Base-by-base conservation (phyloP, 2,113 vertebrate genomes). In the Delphinapterus leucas region DNA sequence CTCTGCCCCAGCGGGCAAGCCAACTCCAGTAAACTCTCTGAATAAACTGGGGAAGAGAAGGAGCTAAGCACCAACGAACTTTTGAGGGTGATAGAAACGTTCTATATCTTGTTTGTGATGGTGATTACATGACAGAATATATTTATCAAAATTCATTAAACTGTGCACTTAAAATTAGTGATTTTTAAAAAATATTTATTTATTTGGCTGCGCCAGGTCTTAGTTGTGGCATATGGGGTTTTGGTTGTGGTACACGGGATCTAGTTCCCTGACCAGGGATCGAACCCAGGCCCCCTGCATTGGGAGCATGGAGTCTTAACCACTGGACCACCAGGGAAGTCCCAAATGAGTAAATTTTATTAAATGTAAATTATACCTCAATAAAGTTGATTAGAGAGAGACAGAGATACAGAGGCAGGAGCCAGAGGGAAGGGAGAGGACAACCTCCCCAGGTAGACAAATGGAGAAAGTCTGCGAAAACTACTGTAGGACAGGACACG, bases 131-230 rank as follows among this genome's bases (percentile, higher is more conserved):
- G 74, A 63, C 44, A 90, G 49, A 87, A 70, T 63, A 44, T 74
- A 38, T 63, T 67, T 95, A 41, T 73, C 53, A 90, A 95, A 93
- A 74, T 8, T 81, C 93, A 94, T 55, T 67, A 49, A 87, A 95
- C 14, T 76, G 6, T 38, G 79, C 55, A 90, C 33, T 68, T 68
- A 44, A 93, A 91, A 84, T 81, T 7, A 93, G 60, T 49, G 33
- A 49, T 88, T 96, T 53, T 6, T 0, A 0, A 53, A 53, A 18
- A 18, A 53, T 17, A 53, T 53, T 53, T 53, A 53, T 53, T 53
- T 53, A 53, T 53, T 53, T 53, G 53, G 53, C 53, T 18, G 53
- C 1, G 0, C 53, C 53, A 53, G 53, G 15, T 53, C 53, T 53
- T 53, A 53, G 53, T 53, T 53, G 53, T 53, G 53, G 15, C 53